Conservation (phyloP, 2,113 vertebrate genomes). For the Chinchilla lanigera region DNA sequence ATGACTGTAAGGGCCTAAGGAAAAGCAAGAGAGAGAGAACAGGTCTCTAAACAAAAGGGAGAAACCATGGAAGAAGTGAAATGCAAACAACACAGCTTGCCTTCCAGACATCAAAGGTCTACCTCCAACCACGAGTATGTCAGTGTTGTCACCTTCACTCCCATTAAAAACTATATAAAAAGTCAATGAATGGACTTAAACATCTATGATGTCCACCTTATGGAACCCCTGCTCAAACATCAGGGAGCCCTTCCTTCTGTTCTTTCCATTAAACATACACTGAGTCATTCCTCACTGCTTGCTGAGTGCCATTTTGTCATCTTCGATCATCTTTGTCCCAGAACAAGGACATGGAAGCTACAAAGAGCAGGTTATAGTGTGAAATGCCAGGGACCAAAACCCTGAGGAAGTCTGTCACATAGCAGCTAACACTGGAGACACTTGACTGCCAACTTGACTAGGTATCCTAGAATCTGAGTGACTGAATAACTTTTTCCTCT, state of each 20-base stretch:
- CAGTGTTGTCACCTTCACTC: background rate
- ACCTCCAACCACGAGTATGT: background rate
- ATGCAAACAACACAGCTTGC: background rate
- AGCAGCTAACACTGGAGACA: background rate
- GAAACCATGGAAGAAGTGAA: background rate
- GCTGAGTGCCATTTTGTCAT: background rate
- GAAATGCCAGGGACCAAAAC: no score
- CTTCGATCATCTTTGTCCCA: background rate
- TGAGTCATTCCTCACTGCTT: background rate
- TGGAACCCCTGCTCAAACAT: background rate
- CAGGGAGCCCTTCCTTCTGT: background rate
- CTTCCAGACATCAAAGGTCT: background rate
- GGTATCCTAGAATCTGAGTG: background rate
- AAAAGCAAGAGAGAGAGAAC: background rate
- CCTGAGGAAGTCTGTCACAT: background rate
- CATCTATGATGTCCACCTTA: background rate
- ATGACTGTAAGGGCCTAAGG: background rate
- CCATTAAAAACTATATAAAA: background rate
- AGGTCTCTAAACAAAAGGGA: background rate
- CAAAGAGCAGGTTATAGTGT: background rate
- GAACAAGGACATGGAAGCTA: background rate
- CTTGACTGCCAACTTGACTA: background rate
- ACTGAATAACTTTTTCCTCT: background rate
- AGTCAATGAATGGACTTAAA: background rate
- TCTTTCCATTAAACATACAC: background rate